Percentiles rank a stretch among this genome's conserved stretches.
phyloP scores from a whole-genome alignment of 2,797 vertebrate species.

The Heteromormyrus szaboi region DNA sequence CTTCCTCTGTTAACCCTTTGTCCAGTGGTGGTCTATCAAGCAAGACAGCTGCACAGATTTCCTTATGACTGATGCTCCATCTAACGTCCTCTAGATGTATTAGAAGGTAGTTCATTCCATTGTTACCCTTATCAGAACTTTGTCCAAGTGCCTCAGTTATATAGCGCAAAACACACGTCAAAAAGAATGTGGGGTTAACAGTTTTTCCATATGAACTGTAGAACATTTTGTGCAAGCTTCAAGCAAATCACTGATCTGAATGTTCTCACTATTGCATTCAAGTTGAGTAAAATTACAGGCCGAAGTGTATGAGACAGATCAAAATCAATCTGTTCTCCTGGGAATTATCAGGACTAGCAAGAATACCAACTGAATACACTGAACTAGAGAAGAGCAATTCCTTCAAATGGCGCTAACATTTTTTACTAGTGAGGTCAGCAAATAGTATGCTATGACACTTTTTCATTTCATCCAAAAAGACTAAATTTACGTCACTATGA shows the following conservation, averaged over 20 bases:
- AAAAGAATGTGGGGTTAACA: background rate
- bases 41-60: constrained; percentile 15
- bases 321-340: background rate
- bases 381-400: background rate
- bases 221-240: background rate
- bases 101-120: constrained; percentile 18
- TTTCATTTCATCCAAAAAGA: background rate
- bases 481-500: background rate
- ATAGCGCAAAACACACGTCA: background rate
- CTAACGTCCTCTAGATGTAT: background rate
- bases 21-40: constrained; percentile 27
- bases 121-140: constrained; percentile 7
- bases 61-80: background rate
- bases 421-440: background rate
- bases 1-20: constrained; percentile 30
- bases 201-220: background rate
- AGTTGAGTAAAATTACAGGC: background rate
- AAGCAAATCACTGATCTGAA: background rate
- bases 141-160: background rate
- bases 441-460: background rate
- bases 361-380: background rate
- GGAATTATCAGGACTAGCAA: background rate
- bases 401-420: background rate
- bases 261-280: background rate
- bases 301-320: background rate